Conservation (phyloP, 2,888 invertebrate species). For the Strigamia crassipes region DNA sequence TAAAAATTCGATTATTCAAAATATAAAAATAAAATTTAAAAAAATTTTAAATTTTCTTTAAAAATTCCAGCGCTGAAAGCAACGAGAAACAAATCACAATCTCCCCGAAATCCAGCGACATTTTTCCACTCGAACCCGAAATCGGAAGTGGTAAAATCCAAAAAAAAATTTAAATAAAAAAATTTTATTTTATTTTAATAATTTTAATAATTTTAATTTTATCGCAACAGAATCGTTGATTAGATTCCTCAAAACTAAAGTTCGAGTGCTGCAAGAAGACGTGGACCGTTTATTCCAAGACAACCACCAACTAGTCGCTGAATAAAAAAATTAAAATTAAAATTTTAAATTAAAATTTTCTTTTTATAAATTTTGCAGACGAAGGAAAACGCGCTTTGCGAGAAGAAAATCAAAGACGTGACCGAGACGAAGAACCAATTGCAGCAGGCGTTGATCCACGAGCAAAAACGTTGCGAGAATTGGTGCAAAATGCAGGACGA, state of each 20-base stretch:
- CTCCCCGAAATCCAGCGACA: neutral
- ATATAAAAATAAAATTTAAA: neutral
- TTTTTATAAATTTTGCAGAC: constrained; percentile 54
- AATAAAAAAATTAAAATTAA: no score
- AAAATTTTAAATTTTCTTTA: no score
- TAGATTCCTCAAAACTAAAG: constrained; percentile 45
- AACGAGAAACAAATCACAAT: neutral
- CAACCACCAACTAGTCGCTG: constrained; percentile 51
- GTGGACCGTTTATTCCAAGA: constrained; percentile 49
- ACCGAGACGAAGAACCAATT: constrained; percentile 59
- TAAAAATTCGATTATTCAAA: neutral
- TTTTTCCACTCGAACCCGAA: neutral
- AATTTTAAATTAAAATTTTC: no score
- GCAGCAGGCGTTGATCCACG: constrained; percentile 55
- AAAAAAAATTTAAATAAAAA: no score
- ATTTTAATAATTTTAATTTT: neutral
- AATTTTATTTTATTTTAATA: no score
- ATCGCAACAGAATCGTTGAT: constrained; percentile 20
- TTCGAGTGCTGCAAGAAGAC: constrained; percentile 45
- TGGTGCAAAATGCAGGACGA: constrained; percentile 59
- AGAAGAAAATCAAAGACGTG: constrained; percentile 56
- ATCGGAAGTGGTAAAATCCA: neutral
- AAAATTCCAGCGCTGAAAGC: no score
- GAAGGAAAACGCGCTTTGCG: constrained; percentile 57
- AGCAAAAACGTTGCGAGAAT: constrained; percentile 59